Percentiles rank a stretch among this genome's conserved stretches.
These are phyloP conservation scores for Oppia nitens DNA, from an alignment of 1,140 invertebrate species.

Conservation along the genomic window DNA sequence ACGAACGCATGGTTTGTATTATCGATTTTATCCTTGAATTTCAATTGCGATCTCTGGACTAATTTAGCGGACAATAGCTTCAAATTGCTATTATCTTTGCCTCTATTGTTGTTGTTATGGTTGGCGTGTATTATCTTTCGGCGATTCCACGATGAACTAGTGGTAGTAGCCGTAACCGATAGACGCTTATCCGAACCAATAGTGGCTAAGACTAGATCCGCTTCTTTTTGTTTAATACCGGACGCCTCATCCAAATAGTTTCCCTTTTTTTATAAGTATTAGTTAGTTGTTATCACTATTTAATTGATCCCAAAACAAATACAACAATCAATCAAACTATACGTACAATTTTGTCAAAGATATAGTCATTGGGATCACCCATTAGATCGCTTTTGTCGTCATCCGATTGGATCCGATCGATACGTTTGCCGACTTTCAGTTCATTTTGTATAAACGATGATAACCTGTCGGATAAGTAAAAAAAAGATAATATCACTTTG, in stretches of 20 bases:
- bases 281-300: neutral
- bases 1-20: conserved; percentile 55
- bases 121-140: too few relatives aligned
- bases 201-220: conserved; percentile 32
- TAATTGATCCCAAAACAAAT: conserved; percentile 5
- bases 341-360: conserved; percentile 61
- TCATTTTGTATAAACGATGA: conserved; percentile 37
- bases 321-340: conserved; percentile 2
- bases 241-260: conserved; percentile 47
- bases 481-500: too few relatives aligned
- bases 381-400: conserved; percentile 57
- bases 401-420: conserved; percentile 29
- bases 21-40: conserved; percentile 68
- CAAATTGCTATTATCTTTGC: neutral
- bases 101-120: neutral
- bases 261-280: conserved; percentile 27
- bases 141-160: neutral
- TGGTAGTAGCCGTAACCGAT: conserved; percentile 27
- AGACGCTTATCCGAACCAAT: conserved; percentile 25
- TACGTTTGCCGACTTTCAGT: conserved; percentile 22
- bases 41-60: conserved; percentile 54
- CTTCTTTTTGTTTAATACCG: conserved; percentile 41
- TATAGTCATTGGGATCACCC: conserved; percentile 53
- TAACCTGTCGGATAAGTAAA: too few relatives aligned
- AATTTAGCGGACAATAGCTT: conserved; percentile 5